Conservation (phyloP, 1,140 invertebrate genomes). For the Saccostrea glomerata region DNA sequence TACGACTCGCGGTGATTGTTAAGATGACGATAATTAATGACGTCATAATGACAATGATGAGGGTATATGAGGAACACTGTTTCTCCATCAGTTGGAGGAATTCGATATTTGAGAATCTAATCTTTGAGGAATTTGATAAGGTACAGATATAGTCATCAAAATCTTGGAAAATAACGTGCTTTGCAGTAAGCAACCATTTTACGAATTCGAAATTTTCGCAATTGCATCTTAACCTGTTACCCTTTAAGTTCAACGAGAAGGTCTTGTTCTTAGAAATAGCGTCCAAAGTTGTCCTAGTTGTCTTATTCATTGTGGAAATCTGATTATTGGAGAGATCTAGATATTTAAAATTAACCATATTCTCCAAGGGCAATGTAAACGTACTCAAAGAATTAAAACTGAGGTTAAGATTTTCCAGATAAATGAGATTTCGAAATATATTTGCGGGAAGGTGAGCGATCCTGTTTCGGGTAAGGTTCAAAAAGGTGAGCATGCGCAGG, state of each 20-base stretch:
- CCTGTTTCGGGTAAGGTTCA: constrained; percentile 40
- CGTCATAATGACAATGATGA: not conserved
- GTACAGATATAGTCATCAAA: constrained; percentile 10
- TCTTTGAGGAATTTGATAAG: not conserved
- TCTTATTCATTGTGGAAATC: not conserved
- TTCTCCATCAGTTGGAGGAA: constrained; percentile 1
- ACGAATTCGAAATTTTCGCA: constrained; percentile 14
- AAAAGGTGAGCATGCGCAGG: not conserved
- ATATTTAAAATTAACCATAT: constrained; percentile 1
- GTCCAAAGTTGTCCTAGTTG: not conserved
- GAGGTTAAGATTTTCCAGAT: constrained; percentile 16
- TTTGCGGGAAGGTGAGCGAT: not conserved
- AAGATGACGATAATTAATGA: constrained; percentile 31
- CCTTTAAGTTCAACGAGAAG: not conserved
- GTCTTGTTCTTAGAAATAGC: not conserved
- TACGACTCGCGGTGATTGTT: not conserved
- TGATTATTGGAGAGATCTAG: constrained; percentile 55
- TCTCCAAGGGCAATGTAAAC: not conserved
- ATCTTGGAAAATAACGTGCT: not conserved
- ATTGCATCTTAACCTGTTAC: constrained; percentile 26
- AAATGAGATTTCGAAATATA: constrained; percentile 16
- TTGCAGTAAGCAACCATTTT: constrained; percentile 30
- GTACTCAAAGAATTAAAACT: constrained; percentile 14
- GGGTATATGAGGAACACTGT: constrained; percentile 19
- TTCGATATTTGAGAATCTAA: not conserved